phyloP scores from a whole-genome alignment of 2,113 vertebrate genomes.

The Aldabrachelys gigantea region DNA sequence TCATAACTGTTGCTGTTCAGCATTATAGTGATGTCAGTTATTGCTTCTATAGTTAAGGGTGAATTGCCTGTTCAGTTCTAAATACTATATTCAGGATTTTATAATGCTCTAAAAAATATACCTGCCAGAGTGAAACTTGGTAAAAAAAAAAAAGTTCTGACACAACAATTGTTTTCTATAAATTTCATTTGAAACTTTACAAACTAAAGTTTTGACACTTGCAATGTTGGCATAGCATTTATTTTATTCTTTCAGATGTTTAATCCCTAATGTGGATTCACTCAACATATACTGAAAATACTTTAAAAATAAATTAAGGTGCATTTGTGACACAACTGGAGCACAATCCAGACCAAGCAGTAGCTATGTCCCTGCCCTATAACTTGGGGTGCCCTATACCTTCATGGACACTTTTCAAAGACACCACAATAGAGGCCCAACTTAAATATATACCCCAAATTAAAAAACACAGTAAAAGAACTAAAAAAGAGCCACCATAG shows the following conservation, averaged over 20 bases:
- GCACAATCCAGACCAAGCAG: background rate
- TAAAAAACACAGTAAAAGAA: no score
- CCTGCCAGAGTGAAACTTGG: background rate
- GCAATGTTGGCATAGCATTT: background rate
- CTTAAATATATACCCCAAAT: no score
- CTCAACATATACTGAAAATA: background rate
- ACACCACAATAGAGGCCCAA: no score
- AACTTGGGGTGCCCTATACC: no score
- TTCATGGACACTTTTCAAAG: no score
- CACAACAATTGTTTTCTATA: background rate
- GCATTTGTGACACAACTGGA: background rate
- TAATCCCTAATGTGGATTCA: background rate
- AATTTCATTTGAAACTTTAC: background rate
- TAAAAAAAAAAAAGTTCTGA: background rate
- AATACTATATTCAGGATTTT: background rate
- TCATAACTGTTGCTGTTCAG: slow-evolving; percentile 44
- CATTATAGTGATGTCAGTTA: background rate
- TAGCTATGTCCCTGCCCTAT: background rate
- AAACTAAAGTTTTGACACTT: background rate
- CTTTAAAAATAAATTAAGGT: background rate
- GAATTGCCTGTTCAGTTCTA: background rate
- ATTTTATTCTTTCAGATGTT: background rate
- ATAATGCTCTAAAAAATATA: background rate
- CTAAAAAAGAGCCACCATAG: no score
- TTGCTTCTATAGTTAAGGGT: background rate